phyloP scores from a whole-genome alignment of 2,888 invertebrate species.

The Cephus runcator region DNA sequence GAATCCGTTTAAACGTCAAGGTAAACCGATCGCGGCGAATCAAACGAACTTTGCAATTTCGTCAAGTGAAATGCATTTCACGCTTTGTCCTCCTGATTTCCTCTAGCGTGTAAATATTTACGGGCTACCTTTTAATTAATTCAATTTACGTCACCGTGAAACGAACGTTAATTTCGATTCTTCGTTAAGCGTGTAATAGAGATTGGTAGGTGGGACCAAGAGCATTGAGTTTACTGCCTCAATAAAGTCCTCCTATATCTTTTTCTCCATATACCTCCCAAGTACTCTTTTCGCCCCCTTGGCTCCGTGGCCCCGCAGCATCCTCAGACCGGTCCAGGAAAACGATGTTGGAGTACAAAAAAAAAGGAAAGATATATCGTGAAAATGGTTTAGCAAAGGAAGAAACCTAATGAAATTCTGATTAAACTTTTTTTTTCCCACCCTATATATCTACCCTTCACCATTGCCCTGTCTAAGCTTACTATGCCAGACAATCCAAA shows the following conservation, averaged over 20 bases:
- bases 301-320: too few relatives aligned
- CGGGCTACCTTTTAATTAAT: constrained; percentile 28
- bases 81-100: constrained; percentile 9
- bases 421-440: too few relatives aligned
- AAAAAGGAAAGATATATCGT: too few relatives aligned
- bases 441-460: too few relatives aligned
- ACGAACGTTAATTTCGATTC: constrained; percentile 25
- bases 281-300: background rate
- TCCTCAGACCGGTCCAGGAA: too few relatives aligned
- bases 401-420: too few relatives aligned
- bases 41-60: background rate
- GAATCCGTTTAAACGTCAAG: background rate
- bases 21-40: background rate
- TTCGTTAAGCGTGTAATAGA: constrained; percentile 17
- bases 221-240: background rate
- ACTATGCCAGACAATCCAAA: too few relatives aligned
- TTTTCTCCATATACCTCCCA: background rate
- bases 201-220: background rate
- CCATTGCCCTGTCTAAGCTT: too few relatives aligned
- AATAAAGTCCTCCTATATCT: background rate
- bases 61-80: background rate
- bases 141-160: constrained; percentile 19
- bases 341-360: too few relatives aligned
- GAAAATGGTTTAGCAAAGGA: too few relatives aligned
- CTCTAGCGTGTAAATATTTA: background rate